Evolutionary conservation across 2,113 vertebrate genomes (phyloP).

Genomic region (Chionomys nivalis): DNA sequence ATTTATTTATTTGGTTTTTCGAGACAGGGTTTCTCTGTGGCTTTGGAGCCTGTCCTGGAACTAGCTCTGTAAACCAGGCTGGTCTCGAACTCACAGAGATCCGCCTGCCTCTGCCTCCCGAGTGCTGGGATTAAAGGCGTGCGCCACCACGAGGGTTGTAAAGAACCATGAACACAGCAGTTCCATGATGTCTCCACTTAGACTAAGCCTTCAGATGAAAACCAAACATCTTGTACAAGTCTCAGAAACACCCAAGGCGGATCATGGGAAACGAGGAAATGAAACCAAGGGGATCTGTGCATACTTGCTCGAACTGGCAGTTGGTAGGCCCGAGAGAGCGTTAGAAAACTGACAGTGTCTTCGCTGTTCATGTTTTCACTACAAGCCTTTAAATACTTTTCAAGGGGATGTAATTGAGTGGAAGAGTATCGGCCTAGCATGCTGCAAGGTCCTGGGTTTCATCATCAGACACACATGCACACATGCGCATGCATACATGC

Average conservation of each 20-base stretch:
- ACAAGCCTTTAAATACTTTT: conserved; percentile 2
- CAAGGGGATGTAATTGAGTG: neutral
- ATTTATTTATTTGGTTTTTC: too few relatives aligned
- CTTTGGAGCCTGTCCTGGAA: too few relatives aligned
- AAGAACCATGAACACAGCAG: neutral
- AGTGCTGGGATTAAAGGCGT: too few relatives aligned
- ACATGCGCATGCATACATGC: neutral
- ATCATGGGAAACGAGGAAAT: conserved; percentile 4
- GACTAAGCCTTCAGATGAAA: conserved; percentile 29
- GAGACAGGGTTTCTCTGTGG: too few relatives aligned
- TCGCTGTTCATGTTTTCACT: neutral
- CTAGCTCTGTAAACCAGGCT: too few relatives aligned
- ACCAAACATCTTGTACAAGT: conserved; percentile 8
- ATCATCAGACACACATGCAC: neutral
- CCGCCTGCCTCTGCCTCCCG: too few relatives aligned
- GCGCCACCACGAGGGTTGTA: neutral
- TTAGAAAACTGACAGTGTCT: conserved; percentile 21
- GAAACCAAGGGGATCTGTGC: neutral
- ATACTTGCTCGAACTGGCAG: neutral
- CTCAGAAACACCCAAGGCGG: conserved; percentile 15
- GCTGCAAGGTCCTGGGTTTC: neutral
- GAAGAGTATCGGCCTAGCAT: neutral
- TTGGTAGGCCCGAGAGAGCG: neutral
- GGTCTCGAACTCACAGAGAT: too few relatives aligned
- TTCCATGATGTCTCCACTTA: neutral